phyloP scores from a whole-genome alignment of 2,888 invertebrate species.

The Ophioninae sp. region DNA sequence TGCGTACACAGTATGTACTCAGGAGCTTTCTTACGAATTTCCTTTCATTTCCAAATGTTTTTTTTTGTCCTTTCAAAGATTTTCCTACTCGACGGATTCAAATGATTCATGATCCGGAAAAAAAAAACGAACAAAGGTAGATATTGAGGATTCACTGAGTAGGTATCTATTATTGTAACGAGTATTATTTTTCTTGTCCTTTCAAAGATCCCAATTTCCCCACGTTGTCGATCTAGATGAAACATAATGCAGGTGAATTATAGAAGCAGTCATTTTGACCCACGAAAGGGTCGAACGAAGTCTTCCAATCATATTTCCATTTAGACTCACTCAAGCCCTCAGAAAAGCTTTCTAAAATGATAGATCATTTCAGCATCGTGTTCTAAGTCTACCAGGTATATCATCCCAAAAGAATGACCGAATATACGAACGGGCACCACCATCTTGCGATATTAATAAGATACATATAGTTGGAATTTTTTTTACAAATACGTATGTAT shows the following conservation, averaged over 20 bases:
- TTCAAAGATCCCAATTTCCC: too few relatives aligned
- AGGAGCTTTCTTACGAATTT: too few relatives aligned
- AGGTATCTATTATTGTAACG: too few relatives aligned
- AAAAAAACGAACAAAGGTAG: too few relatives aligned
- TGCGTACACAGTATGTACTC: too few relatives aligned
- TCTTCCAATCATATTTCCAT: background rate
- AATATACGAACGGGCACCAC: background rate
- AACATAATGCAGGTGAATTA: background rate
- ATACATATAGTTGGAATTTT: background rate
- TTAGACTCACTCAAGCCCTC: background rate
- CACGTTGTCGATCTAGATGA: too few relatives aligned
- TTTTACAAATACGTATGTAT: conserved; percentile 17
- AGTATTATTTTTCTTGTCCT: too few relatives aligned
- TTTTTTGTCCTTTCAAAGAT: too few relatives aligned
- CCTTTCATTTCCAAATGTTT: too few relatives aligned
- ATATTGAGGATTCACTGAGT: too few relatives aligned
- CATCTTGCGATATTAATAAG: background rate
- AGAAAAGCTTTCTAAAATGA: background rate
- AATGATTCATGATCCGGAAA: too few relatives aligned
- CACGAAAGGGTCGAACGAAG: background rate
- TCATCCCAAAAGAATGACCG: background rate
- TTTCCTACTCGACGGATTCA: too few relatives aligned
- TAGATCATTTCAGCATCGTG: background rate
- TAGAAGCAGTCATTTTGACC: background rate
- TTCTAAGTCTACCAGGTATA: background rate